Conservation (phyloP, 2,888 invertebrate genomes). For the Leucoma salicis region DNA sequence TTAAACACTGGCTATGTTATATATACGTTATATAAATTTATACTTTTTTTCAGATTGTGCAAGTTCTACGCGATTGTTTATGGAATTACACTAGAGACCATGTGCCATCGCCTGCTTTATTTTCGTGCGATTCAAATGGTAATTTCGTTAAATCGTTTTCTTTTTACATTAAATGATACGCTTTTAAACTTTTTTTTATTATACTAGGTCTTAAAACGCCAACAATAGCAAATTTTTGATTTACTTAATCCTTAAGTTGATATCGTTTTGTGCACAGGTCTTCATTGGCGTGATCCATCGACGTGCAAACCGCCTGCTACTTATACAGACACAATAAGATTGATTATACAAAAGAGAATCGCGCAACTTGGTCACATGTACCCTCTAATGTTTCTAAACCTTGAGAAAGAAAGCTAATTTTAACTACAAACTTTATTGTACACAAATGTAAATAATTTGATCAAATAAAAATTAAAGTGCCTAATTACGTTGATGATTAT, state of each 20-base stretch:
- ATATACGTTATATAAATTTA: no score
- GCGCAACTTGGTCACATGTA: constrained; percentile 89
- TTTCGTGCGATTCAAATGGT: constrained; percentile 85
- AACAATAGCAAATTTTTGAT: no score
- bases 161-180: no score
- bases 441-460: constrained; percentile 31
- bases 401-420: constrained; percentile 53
- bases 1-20: no score
- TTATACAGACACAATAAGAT: constrained; percentile 90
- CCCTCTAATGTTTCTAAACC: constrained; percentile 86
- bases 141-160: no score
- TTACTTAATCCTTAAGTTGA: no score
- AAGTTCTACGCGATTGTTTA: constrained; percentile 91
- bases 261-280: constrained; percentile 64
- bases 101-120: constrained; percentile 92
- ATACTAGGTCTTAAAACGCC: no score
- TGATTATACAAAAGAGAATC: constrained; percentile 91
- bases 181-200: no score
- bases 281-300: constrained; percentile 90
- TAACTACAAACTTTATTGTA: constrained; percentile 36
- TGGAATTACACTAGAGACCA: constrained; percentile 96
- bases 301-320: constrained; percentile 86
- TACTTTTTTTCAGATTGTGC: constrained; percentile 84
- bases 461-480: constrained; percentile 41
- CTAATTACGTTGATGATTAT: constrained; percentile 17